Evolutionary conservation across 2,888 invertebrate genomes (phyloP), one percentile per base, ranked within the genome.

Genomic region (Sphaeridia pumilis): DNA sequence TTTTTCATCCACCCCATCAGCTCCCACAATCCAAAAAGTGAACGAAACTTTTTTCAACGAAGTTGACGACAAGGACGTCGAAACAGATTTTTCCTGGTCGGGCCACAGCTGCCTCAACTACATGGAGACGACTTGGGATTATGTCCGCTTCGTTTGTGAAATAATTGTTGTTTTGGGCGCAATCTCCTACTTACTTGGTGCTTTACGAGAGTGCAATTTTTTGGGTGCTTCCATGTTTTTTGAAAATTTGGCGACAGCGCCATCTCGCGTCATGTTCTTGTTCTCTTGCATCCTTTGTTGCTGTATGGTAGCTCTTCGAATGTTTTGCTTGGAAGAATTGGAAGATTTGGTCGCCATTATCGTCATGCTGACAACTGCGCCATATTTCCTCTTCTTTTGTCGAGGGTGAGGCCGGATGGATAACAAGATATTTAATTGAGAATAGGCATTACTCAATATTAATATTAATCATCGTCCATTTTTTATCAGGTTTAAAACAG

Each of bases 381-480:
- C 94, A 0, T 97, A 95, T 71, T 95, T 95, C 70, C 74, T 97
- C 49, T 97, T 95, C 74, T 98, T 95, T 72, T 97, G 94, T 74
- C 79, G 92, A 57, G 64, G 64, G 64, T 64, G 31, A 49, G 46
- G 31, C 31, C 31, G 14, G 31, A 31, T 31, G 10, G 31, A 31
- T 14, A 7, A 31, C 14, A n/a, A n/a, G n/a, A n/a, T 31, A 31
- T 31, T 31, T 31, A 10, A 10, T 31, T 31, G 31, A 31, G 14
- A 7, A 7, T 14, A 31, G 14, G 7, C 31, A 7, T 31, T 14
- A 31, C 7, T 31, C 7, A 31, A 31, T 31, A 10, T 10, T 10
- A 7, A 31, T 10, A 31, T 10, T 31, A 31, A 31, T 38, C n/a
- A n/a, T n/a, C n/a, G n/a, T 28, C 5, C 28, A 31, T 52, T 52